phyloP scores from a whole-genome alignment of 2,113 vertebrate species.

The Macrotis lagotis region DNA sequence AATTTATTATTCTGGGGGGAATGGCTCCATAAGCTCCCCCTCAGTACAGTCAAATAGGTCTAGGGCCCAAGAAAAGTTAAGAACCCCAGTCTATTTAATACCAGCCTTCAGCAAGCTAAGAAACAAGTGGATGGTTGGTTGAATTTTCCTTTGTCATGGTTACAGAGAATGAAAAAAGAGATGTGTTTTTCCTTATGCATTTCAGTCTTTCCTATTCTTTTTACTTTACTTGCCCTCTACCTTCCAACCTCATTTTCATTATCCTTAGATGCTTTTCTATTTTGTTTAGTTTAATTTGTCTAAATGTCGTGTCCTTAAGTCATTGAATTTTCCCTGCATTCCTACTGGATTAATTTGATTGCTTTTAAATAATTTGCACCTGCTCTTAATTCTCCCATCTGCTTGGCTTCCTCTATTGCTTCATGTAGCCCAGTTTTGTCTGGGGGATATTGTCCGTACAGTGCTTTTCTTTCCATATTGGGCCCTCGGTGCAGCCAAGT shows the following conservation, averaged over 20 bases:
- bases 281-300: conserved; percentile 60
- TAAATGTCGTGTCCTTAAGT: conserved; percentile 63
- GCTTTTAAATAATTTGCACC: conserved; percentile 64
- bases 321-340: conserved; percentile 58
- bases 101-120: not conserved
- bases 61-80: not conserved
- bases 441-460: not conserved
- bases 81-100: not conserved
- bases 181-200: not conserved
- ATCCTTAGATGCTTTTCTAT: conserved; percentile 42
- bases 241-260: conserved; percentile 46
- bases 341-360: conserved; percentile 49
- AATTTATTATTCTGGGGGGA: not conserved
- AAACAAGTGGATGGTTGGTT: not conserved
- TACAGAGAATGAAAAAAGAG: not conserved
- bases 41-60: not conserved
- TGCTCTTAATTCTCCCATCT: conserved; percentile 60
- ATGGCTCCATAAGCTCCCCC: not conserved
- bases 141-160: not conserved
- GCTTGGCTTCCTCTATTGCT: conserved; percentile 55
- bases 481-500: not conserved
- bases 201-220: not conserved
- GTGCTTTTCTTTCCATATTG: conserved; percentile 27
- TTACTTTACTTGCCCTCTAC: conserved; percentile 17
- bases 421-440: not conserved